A percentile compares a stretch with the other conserved stretches of the same genome.
phyloP scores from a whole-genome alignment of 2,888 invertebrate species.

The Dasysyrphus albostriatus region DNA sequence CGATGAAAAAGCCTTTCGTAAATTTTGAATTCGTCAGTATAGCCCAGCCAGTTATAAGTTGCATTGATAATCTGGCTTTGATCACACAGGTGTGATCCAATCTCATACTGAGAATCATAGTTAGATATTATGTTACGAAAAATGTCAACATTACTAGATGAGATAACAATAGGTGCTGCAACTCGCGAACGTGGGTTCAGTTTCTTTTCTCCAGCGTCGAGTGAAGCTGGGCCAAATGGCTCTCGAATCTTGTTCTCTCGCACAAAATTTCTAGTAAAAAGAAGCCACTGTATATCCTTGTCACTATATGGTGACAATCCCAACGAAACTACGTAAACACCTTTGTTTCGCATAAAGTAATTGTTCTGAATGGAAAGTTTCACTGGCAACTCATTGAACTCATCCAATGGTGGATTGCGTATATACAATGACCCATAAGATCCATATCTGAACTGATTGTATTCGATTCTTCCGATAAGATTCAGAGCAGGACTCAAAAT shows the following conservation, averaged over 20 bases:
- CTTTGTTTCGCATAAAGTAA: conserved; percentile 94
- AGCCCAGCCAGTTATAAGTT: conserved; percentile 96
- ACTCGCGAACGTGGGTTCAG: conserved; percentile 96
- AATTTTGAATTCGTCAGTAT: conserved; percentile 89
- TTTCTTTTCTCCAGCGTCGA: conserved; percentile 85
- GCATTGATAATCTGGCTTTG: conserved; percentile 97
- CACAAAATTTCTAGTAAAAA: conserved; percentile 95
- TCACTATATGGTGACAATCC: conserved; percentile 95
- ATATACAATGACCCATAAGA: conserved; percentile 93
- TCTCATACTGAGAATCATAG: conserved; percentile 95
- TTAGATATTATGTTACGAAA: conserved; percentile 96
- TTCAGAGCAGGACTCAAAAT: conserved; percentile 93
- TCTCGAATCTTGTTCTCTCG: conserved; percentile 93
- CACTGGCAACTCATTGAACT: conserved; percentile 90
- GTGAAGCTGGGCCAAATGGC: conserved; percentile 89
- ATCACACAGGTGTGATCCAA: conserved; percentile 97
- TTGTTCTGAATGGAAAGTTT: conserved; percentile 92
- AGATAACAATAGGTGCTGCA: conserved; percentile 95
- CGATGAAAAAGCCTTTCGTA: conserved; percentile 91
- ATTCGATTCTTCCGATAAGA: conserved; percentile 90
- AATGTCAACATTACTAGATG: conserved; percentile 94
- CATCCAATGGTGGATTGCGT: conserved; percentile 91
- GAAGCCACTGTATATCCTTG: conserved; percentile 90
- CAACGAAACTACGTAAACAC: conserved; percentile 93
- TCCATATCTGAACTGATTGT: conserved; percentile 94